These are phyloP conservation scores for Addax nasomaculatus DNA, from an alignment of 2,113 vertebrate genomes.

Conservation along the genomic window DNA sequence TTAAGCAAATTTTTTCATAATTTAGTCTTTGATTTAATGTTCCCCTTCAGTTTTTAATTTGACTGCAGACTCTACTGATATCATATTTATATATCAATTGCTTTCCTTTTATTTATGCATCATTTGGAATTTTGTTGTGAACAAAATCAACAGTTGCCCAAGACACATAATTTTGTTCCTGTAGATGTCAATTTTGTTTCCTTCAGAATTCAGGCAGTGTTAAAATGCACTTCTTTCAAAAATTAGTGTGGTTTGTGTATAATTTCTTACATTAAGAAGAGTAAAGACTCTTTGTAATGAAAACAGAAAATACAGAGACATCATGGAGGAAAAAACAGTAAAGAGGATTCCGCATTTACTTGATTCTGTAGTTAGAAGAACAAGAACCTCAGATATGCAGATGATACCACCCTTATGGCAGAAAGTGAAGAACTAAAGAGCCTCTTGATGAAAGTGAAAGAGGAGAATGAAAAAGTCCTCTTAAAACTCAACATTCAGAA, in stretches of 20 bases:
- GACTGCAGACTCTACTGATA: background rate
- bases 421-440: background rate
- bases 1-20: background rate
- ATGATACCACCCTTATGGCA: background rate
- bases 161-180: background rate
- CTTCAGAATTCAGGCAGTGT: background rate
- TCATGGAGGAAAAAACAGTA: background rate
- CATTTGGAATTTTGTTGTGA: background rate
- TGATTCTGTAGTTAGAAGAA: background rate
- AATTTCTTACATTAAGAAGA: background rate
- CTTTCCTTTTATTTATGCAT: background rate
- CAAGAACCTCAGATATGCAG: background rate
- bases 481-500: background rate
- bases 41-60: background rate
- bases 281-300: background rate
- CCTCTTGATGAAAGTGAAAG: background rate
- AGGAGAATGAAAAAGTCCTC: background rate
- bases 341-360: background rate
- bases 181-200: background rate
- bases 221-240: background rate
- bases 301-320: background rate
- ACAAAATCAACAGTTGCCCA: background rate
- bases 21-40: background rate
- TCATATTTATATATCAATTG: background rate
- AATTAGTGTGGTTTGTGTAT: background rate